phyloP scores from a whole-genome alignment of 2,888 invertebrate genomes.

The Scrobipalpa atriplicella region DNA sequence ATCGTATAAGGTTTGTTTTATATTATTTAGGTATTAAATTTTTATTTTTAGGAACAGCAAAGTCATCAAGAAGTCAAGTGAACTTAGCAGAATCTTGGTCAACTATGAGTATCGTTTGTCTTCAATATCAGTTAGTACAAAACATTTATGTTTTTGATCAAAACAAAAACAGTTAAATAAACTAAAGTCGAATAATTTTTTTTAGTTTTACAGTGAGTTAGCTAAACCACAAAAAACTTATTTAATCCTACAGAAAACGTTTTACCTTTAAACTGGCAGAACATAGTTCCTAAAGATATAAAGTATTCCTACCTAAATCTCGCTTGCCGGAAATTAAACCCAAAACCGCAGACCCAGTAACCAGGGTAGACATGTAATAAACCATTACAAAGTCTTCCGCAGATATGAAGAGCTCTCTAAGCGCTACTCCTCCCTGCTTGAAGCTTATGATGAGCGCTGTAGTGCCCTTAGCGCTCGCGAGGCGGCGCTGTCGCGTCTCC shows the following conservation, averaged over 20 bases:
- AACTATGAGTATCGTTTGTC: constrained; percentile 78
- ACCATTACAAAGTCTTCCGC: constrained; percentile 9
- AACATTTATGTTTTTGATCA: neutral
- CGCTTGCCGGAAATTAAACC: neutral
- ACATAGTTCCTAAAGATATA: neutral
- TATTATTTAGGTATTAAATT: no score
- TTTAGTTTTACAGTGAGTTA: no score
- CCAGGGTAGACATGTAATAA: constrained; percentile 5
- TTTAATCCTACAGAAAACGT: neutral
- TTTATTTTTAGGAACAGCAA: constrained; percentile 41
- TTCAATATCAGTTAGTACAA: constrained; percentile 81
- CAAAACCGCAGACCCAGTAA: constrained; percentile 5
- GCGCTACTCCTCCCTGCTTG: constrained; percentile 60
- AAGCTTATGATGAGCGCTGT: constrained; percentile 60
- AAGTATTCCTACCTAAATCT: neutral
- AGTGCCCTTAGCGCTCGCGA: constrained; percentile 48
- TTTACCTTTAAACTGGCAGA: neutral
- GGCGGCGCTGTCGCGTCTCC: constrained; percentile 47
- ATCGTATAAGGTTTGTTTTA: no score
- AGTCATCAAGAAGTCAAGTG: constrained; percentile 49
- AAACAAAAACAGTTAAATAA: neutral
- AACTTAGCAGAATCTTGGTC: constrained; percentile 72
- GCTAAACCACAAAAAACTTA: no score
- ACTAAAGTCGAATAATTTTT: neutral
- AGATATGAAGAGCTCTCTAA: constrained; percentile 72